Base-by-base conservation (phyloP, 2,888 invertebrate species). In the Clepsis dumicolana region DNA sequence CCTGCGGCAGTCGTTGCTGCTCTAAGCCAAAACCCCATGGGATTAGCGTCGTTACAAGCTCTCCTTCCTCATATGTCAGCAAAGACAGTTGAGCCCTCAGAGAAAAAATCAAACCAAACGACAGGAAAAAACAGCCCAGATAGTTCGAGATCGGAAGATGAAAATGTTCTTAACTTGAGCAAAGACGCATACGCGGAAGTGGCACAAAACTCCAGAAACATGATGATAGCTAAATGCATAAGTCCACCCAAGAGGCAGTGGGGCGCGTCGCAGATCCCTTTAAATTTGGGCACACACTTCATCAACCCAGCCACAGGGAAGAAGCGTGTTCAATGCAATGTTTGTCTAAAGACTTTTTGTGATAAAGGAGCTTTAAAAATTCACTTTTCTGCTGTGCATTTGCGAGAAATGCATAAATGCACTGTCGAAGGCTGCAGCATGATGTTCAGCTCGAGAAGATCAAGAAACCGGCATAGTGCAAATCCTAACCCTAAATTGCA, bases 351-450 rank as follows among this genome's bases (percentile, higher is more conserved):
- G 93, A 99, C 99, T 16, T 99, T 99, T 93, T 99, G 99, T 94
- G 99, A 99, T 94, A 99, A 99, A 94, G 99, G 99, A 71, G 99
- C 99, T 0, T 94, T 99, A 25, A 99, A 99, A 93, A 99, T 99
- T 7, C 99, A 99, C 88, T 99, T 99, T 85, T 99, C 99, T 61
- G 99, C 99, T 0, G 99, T 99, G 10, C 99, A 99, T 86, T 92
- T 99, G 70, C 96, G 99, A 48, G 99, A 99, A 94, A 99, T 99
- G 99, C 99, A 99, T 90, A 98, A 98, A 90, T 99, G 99, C 86
- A 99, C 99, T 0, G 99, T 99, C 0, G 98, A 98, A 85, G 99
- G 99, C 0, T 99, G 99, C 91, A 99, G 98, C 86, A 99, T 99
- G 98, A 99, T 99, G 98, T 99, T 99, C 85, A 99, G 99, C 87